Base-by-base conservation (phyloP, 2,888 invertebrate genomes). In the Bellardia bayeri region DNA sequence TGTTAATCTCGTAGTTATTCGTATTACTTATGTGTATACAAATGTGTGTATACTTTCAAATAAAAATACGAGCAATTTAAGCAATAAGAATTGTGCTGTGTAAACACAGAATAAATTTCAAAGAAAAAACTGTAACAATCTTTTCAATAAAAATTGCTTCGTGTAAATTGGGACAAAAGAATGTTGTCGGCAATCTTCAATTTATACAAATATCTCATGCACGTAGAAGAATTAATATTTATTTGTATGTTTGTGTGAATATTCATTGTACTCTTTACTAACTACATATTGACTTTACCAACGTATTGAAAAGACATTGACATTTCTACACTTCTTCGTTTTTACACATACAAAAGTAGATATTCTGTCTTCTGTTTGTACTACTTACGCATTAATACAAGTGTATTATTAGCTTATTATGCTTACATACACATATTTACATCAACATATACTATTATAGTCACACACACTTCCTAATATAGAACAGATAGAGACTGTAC, bases 351-450 rank as follows among this genome's bases (percentile, higher is more conserved):
- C 3, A 42, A 30, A 54, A 30, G 58, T 45, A 33, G 30, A 8
- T 63, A 2, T 8, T 42, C n/a, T 78, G 40, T 42, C 8, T 8
- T 33, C 6, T 16, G n/a, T 61, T 4, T 40, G 23, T 69, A 37
- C 3, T 37, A 37, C 37, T 4, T 37, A 64, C 11, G 45, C 13
- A 16, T 54, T 56, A 14, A 33, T 51, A 58, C 11, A 58, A 58
- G 49, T 69, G 58, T 69, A 71, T 81, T 64, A 85, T 80, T 85
- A 80, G 74, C 85, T 80, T 40, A n/a, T 74, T 79, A 58, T 61
- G 54, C 23, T 45, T 45, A 61, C 42, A 49, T 23, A 54, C 37
- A 11, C 3, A 11, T 61, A n/a, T 9, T 23, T 54, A 42, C 14
- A 11, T 5, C 14, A 49, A n/a, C 13, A 51, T n/a, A 58, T 7